Percentiles rank a stretch among this genome's conserved stretches.
Evolutionary conservation across 2,797 vertebrate species (phyloP).

Genomic region (Knipowitschia caucasica): DNA sequence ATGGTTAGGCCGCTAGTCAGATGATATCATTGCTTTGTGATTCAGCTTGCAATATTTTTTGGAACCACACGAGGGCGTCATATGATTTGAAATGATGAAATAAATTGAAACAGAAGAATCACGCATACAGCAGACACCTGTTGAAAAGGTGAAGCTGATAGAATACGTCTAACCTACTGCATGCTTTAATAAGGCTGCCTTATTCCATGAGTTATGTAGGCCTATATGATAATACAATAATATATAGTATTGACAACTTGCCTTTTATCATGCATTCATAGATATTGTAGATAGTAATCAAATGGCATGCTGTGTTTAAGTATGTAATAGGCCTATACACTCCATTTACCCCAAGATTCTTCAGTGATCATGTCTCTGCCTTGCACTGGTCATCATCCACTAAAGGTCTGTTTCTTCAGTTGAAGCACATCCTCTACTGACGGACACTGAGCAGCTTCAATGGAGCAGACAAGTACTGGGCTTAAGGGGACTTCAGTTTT

Average conservation of each 20-base stretch:
- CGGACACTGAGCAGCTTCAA: conserved; percentile 49
- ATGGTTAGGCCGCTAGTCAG: too few relatives aligned
- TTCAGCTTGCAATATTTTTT: background rate
- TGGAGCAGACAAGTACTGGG: conserved; percentile 55
- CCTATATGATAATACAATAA: too few relatives aligned
- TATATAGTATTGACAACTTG: too few relatives aligned
- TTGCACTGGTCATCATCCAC: conserved; percentile 1
- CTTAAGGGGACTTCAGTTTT: conserved; percentile 61
- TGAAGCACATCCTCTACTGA: conserved; percentile 27
- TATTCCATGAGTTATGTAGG: too few relatives aligned
- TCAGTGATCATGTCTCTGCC: conserved; percentile 20
- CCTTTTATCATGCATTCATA: too few relatives aligned
- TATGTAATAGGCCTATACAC: too few relatives aligned
- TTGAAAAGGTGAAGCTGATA: background rate
- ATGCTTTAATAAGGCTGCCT: too few relatives aligned
- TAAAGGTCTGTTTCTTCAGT: conserved; percentile 25
- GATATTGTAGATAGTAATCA: too few relatives aligned
- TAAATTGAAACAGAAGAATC: too few relatives aligned
- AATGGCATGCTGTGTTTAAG: too few relatives aligned
- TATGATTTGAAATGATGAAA: background rate
- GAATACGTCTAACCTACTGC: too few relatives aligned
- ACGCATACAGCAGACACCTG: background rate
- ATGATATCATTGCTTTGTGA: background rate
- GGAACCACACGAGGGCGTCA: conserved; percentile 26
- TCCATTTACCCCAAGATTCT: conserved; percentile 1